Evolutionary conservation across 2,113 vertebrate genomes (phyloP).

Genomic region (Callithrix jacchus): DNA sequence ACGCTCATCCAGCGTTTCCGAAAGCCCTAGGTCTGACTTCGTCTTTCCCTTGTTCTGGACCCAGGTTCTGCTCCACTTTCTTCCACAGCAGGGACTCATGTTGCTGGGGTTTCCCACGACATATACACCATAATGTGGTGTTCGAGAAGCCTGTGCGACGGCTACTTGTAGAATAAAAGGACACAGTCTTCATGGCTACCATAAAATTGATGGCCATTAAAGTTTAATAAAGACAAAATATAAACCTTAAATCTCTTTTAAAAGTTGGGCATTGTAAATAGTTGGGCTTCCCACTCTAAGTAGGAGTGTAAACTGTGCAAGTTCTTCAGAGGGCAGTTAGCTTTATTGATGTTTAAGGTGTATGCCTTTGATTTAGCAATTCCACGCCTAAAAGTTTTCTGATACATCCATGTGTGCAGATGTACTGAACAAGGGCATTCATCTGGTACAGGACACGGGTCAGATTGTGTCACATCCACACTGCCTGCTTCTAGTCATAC

Average conservation of each 20-base stretch:
- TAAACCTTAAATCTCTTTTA: not conserved
- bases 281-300: not conserved
- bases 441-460: rapidly evolving
- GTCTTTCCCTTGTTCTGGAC: not conserved
- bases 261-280: not conserved
- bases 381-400: not conserved
- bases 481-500: not conserved
- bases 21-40: not conserved
- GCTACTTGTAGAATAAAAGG: not conserved
- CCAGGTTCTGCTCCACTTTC: not conserved
- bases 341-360: not conserved
- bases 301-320: not conserved
- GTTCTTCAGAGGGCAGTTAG: not conserved
- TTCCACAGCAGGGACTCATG: too few relatives aligned
- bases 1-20: not conserved
- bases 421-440: not conserved
- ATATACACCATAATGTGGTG: rapidly evolving
- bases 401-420: rapidly evolving
- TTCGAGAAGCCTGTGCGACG: too few relatives aligned
- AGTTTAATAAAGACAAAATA: not conserved
- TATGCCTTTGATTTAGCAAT: too few relatives aligned
- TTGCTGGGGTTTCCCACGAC: not conserved
- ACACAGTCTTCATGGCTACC: not conserved
- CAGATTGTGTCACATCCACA: rapidly evolving
- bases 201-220: not conserved